Evolutionary conservation across 2,888 invertebrate genomes (phyloP), one percentile per base, ranked within the genome.

Genomic region (Tribolium freemani): DNA sequence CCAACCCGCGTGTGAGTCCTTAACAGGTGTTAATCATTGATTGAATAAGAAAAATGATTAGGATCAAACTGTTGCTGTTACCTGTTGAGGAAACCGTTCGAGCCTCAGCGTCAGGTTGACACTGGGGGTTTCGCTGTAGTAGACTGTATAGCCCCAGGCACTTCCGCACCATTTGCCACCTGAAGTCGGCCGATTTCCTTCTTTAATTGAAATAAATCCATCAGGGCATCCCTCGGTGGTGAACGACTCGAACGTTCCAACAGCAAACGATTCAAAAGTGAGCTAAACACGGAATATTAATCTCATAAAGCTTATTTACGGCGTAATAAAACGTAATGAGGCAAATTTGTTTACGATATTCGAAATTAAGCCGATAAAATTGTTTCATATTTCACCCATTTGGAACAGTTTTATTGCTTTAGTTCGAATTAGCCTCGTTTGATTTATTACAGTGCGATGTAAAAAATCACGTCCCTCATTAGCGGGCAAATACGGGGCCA

Each of bases 81-180:
- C 93, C 91, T 93, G 93, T 87, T 92, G 93, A 79, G 92, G 92
- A 63, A 93, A 87, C 76, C 91, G 89, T 79, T 92, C 91, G 75
- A 94, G 86, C 82, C 90, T 89, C 71, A 94, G 87, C 5, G 93
- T 93, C 85, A 95, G 89, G 86, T 94, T 94, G 78, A 95, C 91
- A 77, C 93, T 93, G 77, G 92, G 89, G 5, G 93, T 93, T 86
- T 94, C 94, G 85, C 94, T 94, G 88, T 94, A 94, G 87, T 94
- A 95, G 57, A 94, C 94, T 0, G 94, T 94, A 85, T 94, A 94
- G 4, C 94, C 94, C 93, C 93, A 93, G 0, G 94, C 93, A 50
- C 93, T 93, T 51, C 94, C 94, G 79, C 94, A 94, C 94, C 94
- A 94, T 84, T 93, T 93, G 5, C 94, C 94, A 2, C 92, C 91